Evolutionary conservation across 1,140 invertebrate species (phyloP).

Genomic region (Pollicipes pollicipes): DNA sequence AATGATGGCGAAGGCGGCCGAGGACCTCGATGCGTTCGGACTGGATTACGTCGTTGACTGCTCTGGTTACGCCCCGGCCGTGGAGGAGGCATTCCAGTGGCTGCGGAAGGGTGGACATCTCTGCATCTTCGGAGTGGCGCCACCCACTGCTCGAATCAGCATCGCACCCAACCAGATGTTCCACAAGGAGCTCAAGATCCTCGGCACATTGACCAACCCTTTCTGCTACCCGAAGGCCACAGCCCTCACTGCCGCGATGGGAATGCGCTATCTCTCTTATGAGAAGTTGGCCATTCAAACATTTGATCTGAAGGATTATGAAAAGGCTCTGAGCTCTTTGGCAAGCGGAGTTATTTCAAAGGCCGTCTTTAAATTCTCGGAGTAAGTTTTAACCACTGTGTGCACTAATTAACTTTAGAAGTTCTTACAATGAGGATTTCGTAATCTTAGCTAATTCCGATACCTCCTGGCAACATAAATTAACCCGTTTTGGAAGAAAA

Average conservation of each 20-base stretch:
- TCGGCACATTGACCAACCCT: slow-evolving; percentile 46
- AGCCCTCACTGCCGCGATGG: slow-evolving; percentile 39
- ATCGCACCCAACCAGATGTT: slow-evolving; percentile 39
- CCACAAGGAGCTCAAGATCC: slow-evolving; percentile 40
- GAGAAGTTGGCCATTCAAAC: slow-evolving; percentile 42
- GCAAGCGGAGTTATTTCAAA: slow-evolving; percentile 41
- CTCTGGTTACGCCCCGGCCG: slow-evolving; percentile 39
- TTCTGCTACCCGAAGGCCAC: slow-evolving; percentile 43
- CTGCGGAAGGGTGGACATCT: slow-evolving; percentile 33
- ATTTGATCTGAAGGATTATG: slow-evolving; percentile 37
- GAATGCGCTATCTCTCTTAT: slow-evolving; percentile 40
- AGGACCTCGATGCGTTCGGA: slow-evolving; percentile 7
- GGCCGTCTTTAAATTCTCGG: slow-evolving; percentile 36
- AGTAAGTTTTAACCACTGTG: no score
- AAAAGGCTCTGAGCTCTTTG: slow-evolving; percentile 36
- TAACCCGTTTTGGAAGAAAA: no score
- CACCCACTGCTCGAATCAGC: slow-evolving; percentile 32
- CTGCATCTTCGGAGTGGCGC: slow-evolving; percentile 37
- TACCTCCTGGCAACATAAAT: no score
- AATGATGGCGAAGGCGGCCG: neutral
- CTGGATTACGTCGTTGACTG: slow-evolving; percentile 47
- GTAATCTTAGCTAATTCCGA: no score
- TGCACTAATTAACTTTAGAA: no score
- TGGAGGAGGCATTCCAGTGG: slow-evolving; percentile 31
- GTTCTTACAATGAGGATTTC: no score